Evolutionary conservation across 2,888 invertebrate species (phyloP).

Genomic region (Drosophila limbata): DNA sequence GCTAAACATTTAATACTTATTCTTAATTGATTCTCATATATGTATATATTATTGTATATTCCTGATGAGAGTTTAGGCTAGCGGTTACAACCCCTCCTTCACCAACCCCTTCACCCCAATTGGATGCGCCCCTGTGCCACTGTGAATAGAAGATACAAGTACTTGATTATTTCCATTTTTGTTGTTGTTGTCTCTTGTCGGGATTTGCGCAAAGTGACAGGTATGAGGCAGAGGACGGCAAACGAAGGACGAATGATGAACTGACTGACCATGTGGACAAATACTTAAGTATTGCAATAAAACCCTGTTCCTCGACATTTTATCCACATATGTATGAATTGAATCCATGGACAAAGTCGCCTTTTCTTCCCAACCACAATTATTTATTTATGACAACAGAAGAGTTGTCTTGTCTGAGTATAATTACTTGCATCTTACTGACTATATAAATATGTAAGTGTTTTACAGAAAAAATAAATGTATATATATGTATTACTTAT

Average conservation of each 20-base stretch:
- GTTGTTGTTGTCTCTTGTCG: constrained; percentile 12
- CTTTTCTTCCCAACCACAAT: background rate
- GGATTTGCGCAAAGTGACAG: constrained; percentile 15
- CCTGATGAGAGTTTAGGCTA: background rate
- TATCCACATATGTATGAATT: constrained; percentile 20
- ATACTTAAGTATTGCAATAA: constrained; percentile 40
- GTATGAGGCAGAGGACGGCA: constrained; percentile 3
- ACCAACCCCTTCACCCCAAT: background rate
- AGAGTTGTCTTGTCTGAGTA: background rate
- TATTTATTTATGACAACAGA: constrained; percentile 7
- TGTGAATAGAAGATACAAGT: constrained; percentile 1
- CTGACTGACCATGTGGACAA: constrained; percentile 24
- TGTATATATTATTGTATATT: background rate
- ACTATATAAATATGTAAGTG: background rate
- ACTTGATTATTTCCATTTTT: constrained; percentile 32
- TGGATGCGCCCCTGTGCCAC: constrained; percentile 4
- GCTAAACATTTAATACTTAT: background rate
- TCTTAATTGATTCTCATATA: background rate
- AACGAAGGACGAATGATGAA: background rate
- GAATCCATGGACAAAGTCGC: background rate
- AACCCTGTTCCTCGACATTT: constrained; percentile 19
- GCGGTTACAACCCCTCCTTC: background rate
- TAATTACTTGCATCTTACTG: background rate
- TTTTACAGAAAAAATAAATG: too few species aligned
- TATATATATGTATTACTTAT: too few species aligned